A percentile compares a stretch with the other conserved stretches of the same genome.
These are phyloP conservation scores for Picus viridis DNA, from an alignment of 2,797 vertebrate species.

Conservation along the genomic window DNA sequence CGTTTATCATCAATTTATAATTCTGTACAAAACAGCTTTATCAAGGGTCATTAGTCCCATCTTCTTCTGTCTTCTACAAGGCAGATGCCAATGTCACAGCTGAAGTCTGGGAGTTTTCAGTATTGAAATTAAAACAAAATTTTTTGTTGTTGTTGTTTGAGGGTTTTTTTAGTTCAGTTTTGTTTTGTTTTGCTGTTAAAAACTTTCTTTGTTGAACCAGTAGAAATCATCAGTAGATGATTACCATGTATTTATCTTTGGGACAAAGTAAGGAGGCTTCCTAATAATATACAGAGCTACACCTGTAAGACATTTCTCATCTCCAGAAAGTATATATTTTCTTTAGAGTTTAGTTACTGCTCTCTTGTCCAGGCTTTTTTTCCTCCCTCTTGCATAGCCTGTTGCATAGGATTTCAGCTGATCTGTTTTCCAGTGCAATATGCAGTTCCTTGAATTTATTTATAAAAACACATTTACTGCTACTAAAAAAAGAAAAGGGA, in stretches of 20 bases:
- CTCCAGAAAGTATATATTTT: rapidly evolving
- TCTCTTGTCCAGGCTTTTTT: not conserved
- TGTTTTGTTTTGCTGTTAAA: not conserved
- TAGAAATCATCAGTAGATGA: not conserved
- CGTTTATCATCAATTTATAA: not conserved
- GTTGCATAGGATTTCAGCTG: not conserved
- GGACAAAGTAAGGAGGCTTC: not conserved
- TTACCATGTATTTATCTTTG: not conserved
- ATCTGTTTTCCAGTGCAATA: not conserved
- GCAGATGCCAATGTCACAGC: not conserved
- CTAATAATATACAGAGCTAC: not conserved
- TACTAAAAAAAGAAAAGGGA: not conserved
- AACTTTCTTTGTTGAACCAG: not conserved
- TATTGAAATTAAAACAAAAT: not conserved
- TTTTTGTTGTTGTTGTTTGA: too few relatives aligned
- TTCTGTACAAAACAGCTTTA: not conserved
- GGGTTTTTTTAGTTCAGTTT: too few relatives aligned
- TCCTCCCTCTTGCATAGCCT: not conserved
- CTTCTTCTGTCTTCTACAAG: not conserved
- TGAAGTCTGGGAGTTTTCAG: not conserved
- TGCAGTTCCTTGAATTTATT: not conserved
- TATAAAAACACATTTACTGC: not conserved
- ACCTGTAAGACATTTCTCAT: not conserved
- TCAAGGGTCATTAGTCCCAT: not conserved
- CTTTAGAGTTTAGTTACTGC: not conserved